phyloP scores from a whole-genome alignment of 1,140 invertebrate genomes.

The Ips nitidus region DNA sequence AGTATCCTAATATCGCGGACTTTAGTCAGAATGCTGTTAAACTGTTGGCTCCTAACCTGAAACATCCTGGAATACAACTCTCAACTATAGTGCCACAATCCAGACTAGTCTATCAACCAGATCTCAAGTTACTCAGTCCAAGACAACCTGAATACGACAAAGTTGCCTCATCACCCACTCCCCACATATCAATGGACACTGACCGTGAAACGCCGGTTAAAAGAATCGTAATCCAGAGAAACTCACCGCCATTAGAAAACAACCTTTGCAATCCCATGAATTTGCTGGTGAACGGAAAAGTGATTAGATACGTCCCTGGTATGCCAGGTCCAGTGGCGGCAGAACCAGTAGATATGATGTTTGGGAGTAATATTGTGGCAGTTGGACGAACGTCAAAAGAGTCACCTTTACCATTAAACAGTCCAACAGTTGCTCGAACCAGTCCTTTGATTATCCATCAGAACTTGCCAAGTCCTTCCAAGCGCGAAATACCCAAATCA shows the following conservation, averaged over 20 bases:
- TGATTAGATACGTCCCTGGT: conserved; percentile 66
- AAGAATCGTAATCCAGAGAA: conserved; percentile 3
- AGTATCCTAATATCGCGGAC: conserved; percentile 49
- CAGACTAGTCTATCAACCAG: neutral
- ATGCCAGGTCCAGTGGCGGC: conserved; percentile 71
- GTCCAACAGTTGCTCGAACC: conserved; percentile 3
- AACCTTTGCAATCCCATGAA: conserved; percentile 68
- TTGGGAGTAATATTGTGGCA: conserved; percentile 31
- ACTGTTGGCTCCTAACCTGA: conserved; percentile 49
- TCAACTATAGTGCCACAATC: conserved; percentile 14
- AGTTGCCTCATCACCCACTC: neutral
- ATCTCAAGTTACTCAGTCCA: neutral
- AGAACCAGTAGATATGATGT: conserved; percentile 37
- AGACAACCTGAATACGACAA: too few relatives aligned
- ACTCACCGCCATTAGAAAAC: conserved; percentile 24
- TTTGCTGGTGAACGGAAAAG: conserved; percentile 63
- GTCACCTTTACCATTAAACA: conserved; percentile 10
- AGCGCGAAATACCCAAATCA: too few relatives aligned
- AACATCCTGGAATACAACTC: conserved; percentile 46
- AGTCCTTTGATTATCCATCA: neutral
- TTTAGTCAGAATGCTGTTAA: conserved; percentile 51
- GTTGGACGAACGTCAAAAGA: conserved; percentile 13
- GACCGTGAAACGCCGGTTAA: neutral
- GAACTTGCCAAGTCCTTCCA: too few relatives aligned
- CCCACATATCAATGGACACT: neutral